Evolutionary conservation across 30 jellyfish, hydroid and myxozoan genomes (phyloP), one percentile per base, ranked within the genome.

Genomic region (Aurelia aurita complex sp. Pacific): DNA sequence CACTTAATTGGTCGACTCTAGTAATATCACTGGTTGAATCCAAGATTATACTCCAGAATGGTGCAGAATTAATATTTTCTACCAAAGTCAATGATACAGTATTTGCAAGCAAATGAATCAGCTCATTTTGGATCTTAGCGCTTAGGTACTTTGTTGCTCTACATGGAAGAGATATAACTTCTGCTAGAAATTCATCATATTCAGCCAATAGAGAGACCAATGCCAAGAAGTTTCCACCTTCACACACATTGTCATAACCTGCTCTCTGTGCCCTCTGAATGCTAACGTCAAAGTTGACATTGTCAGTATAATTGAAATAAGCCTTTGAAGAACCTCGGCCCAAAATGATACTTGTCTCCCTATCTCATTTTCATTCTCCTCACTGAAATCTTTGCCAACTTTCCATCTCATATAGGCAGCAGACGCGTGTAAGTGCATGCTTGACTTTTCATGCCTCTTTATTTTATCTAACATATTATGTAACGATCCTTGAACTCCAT

Each of bases 221-320:
- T 17, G 83, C 88, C 42, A 74, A 73, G 74, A 83, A 69, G 69
- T 83, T 83, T 17, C 92, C 92, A 33, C 92, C 80, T 60, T 69
- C 74, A 69, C 92, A 83, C 35, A 33, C 38, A 46, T 75, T 53
- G 17, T 83, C 92, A 15, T 17, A 10, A 34, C 77, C 72, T 69
- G 69, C 57, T 70, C 92, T 17, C 71, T 32, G 57, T 70, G 86
- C 32, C 88, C 82, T 18, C 76, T 52, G 3, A 85, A 59, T 63
- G 74, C 88, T 67, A 85, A 76, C 53, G 65, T 43, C 60, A 85
- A 64, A 3, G 79, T 19, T 85, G 53, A 55, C 79, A 64, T 76
- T 40, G 79, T 85, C 46, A 85, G 66, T 19, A 54, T 29, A 52
- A 52, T 82, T 65, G 91, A 65, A 53, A 82, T 59, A 34, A 85